Evolutionary conservation across 2,113 vertebrate genomes (phyloP), one percentile per base, ranked within the genome.

Genomic region (Sapajus apella): DNA sequence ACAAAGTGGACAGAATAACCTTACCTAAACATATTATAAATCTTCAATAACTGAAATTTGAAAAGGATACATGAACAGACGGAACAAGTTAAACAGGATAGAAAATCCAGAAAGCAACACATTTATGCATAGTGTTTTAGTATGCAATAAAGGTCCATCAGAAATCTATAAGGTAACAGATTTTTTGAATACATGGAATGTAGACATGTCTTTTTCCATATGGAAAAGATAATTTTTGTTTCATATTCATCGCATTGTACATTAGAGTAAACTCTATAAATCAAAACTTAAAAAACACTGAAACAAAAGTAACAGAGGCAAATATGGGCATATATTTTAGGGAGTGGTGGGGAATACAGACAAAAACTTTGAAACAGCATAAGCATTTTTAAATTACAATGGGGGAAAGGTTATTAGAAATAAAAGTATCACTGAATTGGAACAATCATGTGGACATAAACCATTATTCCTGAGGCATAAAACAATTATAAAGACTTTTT

Each of bases 201-300:
- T 89, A 70, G 77, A 70, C 23, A 68, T 84, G 11, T 84, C 10
- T 21, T 68, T 84, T 77, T n/a, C 61, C 68, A 92, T 82, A 82
- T 79, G 61, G 35, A 83, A 91, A 96, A 91, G 11, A 84, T 64
- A 72, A 87, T 40, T 47, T 85, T 73, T 89, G 55, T 77, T 82
- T 89, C 32, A 84, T 55, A 18, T 35, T 55, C 55, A 83, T 45
- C 10, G 37, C 16, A 84, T 45, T 64, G 12, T 87, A 88, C 23
- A 45, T 64, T 18, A 95, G 7, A 8, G 52, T 55, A 89, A 95
- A 72, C 20, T 37, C 17, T 8, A 52, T 87, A 37, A 50, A 79
- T 87, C 70, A 82, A 84, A 90, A 89, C 52, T 83, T 95, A 45
- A 94, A 84, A 45, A 92, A 55, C 61, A 64, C 55, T 18, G 0